Evolutionary conservation across 1,140 invertebrate genomes (phyloP).

Genomic region (Globodera rostochiensis): DNA sequence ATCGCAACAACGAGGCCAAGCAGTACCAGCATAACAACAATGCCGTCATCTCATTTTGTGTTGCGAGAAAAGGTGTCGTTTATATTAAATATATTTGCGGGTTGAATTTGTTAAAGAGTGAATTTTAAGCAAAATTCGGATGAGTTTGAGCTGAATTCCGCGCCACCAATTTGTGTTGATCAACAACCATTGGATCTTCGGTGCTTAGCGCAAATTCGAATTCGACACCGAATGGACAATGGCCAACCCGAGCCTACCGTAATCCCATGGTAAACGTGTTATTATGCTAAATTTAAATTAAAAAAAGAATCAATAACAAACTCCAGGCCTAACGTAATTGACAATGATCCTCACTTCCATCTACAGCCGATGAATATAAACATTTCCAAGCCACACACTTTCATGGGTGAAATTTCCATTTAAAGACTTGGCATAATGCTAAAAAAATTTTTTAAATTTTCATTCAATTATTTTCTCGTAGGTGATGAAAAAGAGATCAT

Average conservation of each 20-base stretch:
- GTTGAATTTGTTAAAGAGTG: neutral
- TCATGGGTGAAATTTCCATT: neutral
- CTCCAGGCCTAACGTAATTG: neutral
- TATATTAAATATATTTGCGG: neutral
- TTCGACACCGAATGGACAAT: neutral
- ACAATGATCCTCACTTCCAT: slow-evolving; percentile 6
- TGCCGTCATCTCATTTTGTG: neutral
- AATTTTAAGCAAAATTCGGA: neutral
- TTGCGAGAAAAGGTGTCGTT: neutral
- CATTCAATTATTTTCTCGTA: neutral
- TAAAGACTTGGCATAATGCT: neutral
- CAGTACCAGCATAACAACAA: neutral
- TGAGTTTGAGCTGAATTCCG: neutral
- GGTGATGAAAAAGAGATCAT: slow-evolving; percentile 7
- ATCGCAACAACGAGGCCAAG: too few relatives aligned
- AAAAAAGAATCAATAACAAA: neutral
- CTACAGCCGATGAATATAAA: neutral
- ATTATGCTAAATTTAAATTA: neutral
- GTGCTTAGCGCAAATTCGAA: neutral
- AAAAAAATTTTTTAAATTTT: neutral
- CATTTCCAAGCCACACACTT: neutral
- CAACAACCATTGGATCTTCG: neutral
- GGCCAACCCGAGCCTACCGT: neutral
- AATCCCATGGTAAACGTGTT: neutral
- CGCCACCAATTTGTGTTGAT: neutral